Evolutionary conservation across 2,888 invertebrate genomes (phyloP).

Genomic region (Nasonia oneida): DNA sequence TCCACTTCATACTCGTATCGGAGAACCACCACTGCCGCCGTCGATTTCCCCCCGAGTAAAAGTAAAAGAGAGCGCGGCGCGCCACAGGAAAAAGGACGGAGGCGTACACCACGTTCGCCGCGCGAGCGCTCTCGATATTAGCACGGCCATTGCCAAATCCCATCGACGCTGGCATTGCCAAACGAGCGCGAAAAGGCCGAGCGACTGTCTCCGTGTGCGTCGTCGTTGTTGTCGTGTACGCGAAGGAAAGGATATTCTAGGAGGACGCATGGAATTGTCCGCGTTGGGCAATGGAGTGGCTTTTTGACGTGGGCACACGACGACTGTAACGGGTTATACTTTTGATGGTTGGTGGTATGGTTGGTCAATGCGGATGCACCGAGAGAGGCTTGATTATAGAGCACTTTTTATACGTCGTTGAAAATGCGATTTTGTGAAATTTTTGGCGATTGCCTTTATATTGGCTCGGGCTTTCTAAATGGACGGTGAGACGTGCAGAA

Average conservation of each 20-base stretch:
- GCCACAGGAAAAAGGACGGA: not conserved
- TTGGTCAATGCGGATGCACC: not conserved
- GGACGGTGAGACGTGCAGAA: not conserved
- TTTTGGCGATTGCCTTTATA: not conserved
- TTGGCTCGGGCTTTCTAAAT: not conserved
- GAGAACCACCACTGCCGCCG: not conserved
- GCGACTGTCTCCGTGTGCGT: constrained; percentile 13
- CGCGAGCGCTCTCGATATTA: constrained; percentile 34
- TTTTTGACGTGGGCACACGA: not conserved
- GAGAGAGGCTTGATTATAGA: constrained; percentile 5
- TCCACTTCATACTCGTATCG: not conserved
- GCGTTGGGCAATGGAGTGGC: constrained; percentile 28
- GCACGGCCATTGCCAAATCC: constrained; percentile 60
- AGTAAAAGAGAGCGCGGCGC: constrained; percentile 53
- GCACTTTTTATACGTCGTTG: not conserved
- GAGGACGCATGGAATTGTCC: constrained; percentile 26
- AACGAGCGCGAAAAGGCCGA: constrained; percentile 5
- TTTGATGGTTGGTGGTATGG: not conserved
- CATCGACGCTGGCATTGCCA: constrained; percentile 41
- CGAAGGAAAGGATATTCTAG: constrained; percentile 24
- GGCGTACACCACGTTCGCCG: not conserved
- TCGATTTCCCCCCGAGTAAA: constrained; percentile 59
- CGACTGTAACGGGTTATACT: not conserved
- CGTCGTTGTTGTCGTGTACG: not conserved
- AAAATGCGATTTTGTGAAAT: not conserved